Conservation (phyloP, 2,888 invertebrate species). For the Erannis defoliaria region DNA sequence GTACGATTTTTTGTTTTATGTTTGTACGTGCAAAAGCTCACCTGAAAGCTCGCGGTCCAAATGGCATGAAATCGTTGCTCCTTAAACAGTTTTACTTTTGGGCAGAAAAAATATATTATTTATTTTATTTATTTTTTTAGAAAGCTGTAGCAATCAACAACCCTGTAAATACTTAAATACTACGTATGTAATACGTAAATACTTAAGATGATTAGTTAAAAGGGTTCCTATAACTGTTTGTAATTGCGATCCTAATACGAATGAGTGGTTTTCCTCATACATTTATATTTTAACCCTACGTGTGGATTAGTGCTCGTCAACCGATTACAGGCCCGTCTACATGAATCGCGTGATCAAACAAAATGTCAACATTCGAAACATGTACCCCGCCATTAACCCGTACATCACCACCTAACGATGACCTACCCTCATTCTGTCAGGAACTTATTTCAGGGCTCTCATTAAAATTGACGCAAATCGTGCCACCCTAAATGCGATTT, state of each 20-base stretch:
- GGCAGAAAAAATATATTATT: no score
- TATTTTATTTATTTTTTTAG: no score
- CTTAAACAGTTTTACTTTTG: no score
- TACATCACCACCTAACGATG: slow-evolving; percentile 45
- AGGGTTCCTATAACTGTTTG: neutral
- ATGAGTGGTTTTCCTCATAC: neutral
- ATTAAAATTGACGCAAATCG: slow-evolving; percentile 42
- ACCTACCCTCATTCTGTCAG: slow-evolving; percentile 42
- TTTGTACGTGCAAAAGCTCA: no score
- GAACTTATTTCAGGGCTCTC: slow-evolving; percentile 41
- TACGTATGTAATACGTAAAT: no score
- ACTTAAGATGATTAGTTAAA: neutral
- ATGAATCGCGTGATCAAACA: slow-evolving; percentile 55
- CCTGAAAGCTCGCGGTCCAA: no score
- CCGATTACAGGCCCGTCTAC: slow-evolving; percentile 41
- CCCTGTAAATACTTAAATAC: no score
- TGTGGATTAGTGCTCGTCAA: slow-evolving; percentile 17
- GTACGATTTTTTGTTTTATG: no score
- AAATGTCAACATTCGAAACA: slow-evolving; percentile 57
- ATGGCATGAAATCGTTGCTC: no score
- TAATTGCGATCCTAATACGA: neutral
- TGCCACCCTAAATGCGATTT: slow-evolving; percentile 42
- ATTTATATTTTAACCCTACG: slow-evolving; percentile 7
- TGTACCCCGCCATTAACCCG: slow-evolving; percentile 52
- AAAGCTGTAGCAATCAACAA: no score